Evolutionary conservation across 2,113 vertebrate genomes (phyloP).

Genomic region (Sigmodon hispidus): DNA sequence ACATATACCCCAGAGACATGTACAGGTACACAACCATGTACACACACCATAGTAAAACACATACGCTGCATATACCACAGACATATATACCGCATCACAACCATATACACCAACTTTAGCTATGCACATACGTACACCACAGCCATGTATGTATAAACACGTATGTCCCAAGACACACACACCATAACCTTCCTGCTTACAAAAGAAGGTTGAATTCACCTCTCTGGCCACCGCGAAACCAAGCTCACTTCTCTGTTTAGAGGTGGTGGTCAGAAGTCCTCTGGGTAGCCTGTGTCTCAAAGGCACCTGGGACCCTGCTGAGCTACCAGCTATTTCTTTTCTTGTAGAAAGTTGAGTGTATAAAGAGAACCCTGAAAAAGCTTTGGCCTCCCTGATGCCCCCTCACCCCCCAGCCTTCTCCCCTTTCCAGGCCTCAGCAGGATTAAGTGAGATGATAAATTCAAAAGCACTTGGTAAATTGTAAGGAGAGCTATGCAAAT

Average conservation of each 20-base stretch:
- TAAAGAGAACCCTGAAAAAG: neutral
- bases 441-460: slow-evolving; percentile 66
- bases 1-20: neutral
- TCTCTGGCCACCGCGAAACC: neutral
- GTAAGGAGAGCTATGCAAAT: slow-evolving; percentile 67
- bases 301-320: neutral
- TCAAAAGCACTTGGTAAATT: slow-evolving; percentile 69
- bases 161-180: too few relatives aligned
- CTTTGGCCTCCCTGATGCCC: neutral
- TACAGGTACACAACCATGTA: neutral
- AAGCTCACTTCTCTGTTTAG: neutral
- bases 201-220: neutral
- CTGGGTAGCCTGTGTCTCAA: neutral
- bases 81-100: neutral
- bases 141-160: neutral
- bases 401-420: neutral
- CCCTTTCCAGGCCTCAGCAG: neutral
- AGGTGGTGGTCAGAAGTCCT: neutral
- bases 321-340: neutral
- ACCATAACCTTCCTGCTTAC: neutral
- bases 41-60: neutral
- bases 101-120: neutral
- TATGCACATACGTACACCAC: neutral
- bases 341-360: neutral
- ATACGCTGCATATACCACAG: neutral